phyloP scores from a whole-genome alignment of 2,797 vertebrate genomes.

The Diceros bicornis region DNA sequence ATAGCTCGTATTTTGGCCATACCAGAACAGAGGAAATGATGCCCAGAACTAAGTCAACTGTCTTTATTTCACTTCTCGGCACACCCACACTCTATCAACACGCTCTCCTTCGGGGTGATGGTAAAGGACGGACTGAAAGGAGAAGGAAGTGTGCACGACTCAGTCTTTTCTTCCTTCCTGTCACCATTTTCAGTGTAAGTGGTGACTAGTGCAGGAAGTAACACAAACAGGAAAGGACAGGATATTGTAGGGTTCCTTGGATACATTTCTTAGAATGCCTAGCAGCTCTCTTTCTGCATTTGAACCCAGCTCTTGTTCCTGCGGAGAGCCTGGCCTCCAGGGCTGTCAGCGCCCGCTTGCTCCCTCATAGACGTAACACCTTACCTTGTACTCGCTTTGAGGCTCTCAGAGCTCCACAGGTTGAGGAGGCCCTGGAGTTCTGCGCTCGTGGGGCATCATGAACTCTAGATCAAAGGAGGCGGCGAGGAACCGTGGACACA shows the following conservation, averaged over 20 bases:
- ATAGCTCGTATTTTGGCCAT: background rate
- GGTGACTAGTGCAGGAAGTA: background rate
- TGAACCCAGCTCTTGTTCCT: background rate
- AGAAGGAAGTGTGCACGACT: background rate
- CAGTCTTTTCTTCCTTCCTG: background rate
- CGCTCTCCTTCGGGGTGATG: background rate
- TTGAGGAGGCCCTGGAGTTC: background rate
- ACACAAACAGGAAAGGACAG: background rate
- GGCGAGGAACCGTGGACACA: background rate
- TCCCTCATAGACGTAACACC: rapidly evolving
- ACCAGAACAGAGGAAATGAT: background rate
- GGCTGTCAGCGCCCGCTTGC: rapidly evolving
- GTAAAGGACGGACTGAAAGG: background rate
- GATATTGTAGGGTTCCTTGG: background rate
- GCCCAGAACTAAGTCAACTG: background rate
- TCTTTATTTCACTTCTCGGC: background rate
- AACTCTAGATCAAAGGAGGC: rapidly evolving
- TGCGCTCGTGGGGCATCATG: background rate
- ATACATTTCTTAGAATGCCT: background rate
- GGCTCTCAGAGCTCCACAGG: background rate
- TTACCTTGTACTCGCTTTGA: background rate
- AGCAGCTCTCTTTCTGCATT: background rate
- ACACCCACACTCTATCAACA: background rate
- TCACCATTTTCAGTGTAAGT: background rate
- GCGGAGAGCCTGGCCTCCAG: background rate